A percentile compares a stretch with the other conserved stretches of the same genome.
These are phyloP conservation scores for Erebia epiphron DNA, from an alignment of 2,888 invertebrate genomes.

Conservation along the genomic window DNA sequence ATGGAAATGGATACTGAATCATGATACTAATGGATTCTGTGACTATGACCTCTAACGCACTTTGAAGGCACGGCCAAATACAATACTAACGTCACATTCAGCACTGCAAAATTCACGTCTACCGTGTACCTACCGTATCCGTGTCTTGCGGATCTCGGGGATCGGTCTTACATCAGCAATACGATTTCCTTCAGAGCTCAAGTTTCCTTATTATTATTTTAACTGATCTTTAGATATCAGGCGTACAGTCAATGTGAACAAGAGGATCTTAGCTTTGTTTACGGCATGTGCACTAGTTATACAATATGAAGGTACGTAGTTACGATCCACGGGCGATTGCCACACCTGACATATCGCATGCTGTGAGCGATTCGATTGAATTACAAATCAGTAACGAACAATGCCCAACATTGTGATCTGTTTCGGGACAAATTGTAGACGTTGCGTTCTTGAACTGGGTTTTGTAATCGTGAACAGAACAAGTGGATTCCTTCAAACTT, in stretches of 20 bases:
- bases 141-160: too few species aligned
- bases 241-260: not conserved
- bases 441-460: conserved; percentile 49
- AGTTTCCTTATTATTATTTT: not conserved
- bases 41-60: too few species aligned
- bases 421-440: conserved; percentile 54
- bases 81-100: too few species aligned
- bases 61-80: too few species aligned
- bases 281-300: conserved; percentile 30
- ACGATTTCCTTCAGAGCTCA: not conserved
- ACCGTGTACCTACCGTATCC: too few species aligned
- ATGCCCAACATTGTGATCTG: conserved; percentile 51
- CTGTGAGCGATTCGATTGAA: conserved; percentile 66
- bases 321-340: conserved; percentile 55
- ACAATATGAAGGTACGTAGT: conserved; percentile 47
- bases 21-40: too few species aligned
- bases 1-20: too few species aligned
- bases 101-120: too few species aligned
- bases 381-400: conserved; percentile 66
- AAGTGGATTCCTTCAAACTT: too few species aligned
- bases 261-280: not conserved
- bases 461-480: conserved; percentile 45
- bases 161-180: too few species aligned
- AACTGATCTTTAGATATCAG: not conserved
- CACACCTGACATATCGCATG: conserved; percentile 65